phyloP scores from a whole-genome alignment of 2,888 invertebrate genomes.

The Campopleginae sp. region DNA sequence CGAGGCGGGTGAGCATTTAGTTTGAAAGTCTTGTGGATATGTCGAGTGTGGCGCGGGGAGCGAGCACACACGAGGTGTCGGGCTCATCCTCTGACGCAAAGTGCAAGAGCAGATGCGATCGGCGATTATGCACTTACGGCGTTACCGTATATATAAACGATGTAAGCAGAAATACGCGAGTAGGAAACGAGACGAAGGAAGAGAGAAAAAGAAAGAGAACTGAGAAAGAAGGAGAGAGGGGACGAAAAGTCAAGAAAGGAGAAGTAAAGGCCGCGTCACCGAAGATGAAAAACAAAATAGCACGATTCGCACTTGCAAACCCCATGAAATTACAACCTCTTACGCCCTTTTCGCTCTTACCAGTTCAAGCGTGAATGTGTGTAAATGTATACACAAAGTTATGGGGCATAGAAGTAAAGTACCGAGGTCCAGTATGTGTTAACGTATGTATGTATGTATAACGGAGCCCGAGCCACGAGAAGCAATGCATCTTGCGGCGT shows the following conservation, averaged over 20 bases:
- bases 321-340: neutral
- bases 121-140: conserved; percentile 84
- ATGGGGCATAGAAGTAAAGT: conserved; percentile 55
- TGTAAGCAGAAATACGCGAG: conserved; percentile 60
- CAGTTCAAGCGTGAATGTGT: neutral
- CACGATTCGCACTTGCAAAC: neutral
- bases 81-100: conserved; percentile 79
- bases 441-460: conserved; percentile 56
- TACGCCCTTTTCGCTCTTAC: conserved; percentile 4
- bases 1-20: neutral
- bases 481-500: conserved; percentile 83
- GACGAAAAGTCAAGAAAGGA: conserved; percentile 39
- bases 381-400: conserved; percentile 1
- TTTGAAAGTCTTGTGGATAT: conserved; percentile 8
- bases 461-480: conserved; percentile 76
- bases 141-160: conserved; percentile 79
- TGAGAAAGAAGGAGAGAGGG: conserved; percentile 26
- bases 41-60: conserved; percentile 63
- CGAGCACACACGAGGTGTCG: conserved; percentile 79
- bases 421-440: conserved; percentile 68
- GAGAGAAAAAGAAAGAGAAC: conserved; percentile 32
- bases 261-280: conserved; percentile 64
- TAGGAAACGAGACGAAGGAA: conserved; percentile 42
- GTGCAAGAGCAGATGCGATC: conserved; percentile 83
- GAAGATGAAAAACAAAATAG: neutral